These are phyloP conservation scores for Sebastes kiyomatsui DNA, from an alignment of 2,797 vertebrate genomes.

Conservation along the genomic window DNA sequence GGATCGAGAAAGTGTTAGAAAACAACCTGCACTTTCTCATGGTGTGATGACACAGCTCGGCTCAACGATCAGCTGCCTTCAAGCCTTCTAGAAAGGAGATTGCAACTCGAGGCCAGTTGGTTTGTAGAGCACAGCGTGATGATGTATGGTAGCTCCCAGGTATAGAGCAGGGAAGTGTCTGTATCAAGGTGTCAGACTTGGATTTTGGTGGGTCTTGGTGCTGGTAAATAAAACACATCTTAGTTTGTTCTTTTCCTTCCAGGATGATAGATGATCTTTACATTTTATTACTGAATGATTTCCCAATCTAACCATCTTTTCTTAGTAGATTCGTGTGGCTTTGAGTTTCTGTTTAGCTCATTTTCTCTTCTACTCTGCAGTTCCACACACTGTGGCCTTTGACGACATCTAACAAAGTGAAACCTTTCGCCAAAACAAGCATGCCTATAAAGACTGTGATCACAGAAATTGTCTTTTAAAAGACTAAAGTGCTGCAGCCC, in stretches of 20 bases:
- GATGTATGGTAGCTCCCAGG: constrained; percentile 13
- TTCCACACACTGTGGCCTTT: neutral
- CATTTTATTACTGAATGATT: neutral
- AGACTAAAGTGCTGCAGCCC: constrained; percentile 10
- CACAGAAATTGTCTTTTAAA: constrained; percentile 14
- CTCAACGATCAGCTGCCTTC: constrained; percentile 22
- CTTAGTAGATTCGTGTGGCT: neutral
- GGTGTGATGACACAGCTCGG: constrained; percentile 24
- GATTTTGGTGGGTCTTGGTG: neutral
- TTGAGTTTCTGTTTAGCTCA: neutral
- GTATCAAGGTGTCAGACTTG: constrained; percentile 9
- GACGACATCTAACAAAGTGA: constrained; percentile 13
- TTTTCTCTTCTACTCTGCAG: neutral
- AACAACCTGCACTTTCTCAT: constrained; percentile 41
- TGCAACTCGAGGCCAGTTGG: constrained; percentile 33
- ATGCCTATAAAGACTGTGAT: neutral
- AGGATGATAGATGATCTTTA: neutral
- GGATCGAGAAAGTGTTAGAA: constrained; percentile 51
- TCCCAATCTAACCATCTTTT: neutral
- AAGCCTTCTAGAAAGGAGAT: constrained; percentile 35
- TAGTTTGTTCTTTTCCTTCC: neutral
- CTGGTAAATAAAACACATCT: neutral
- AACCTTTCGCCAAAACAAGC: constrained; percentile 19
- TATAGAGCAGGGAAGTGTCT: constrained; percentile 4
- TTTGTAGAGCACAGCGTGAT: constrained; percentile 20